Conservation (phyloP, 2,888 invertebrate genomes). For the Trichogramma dendrolimi region DNA sequence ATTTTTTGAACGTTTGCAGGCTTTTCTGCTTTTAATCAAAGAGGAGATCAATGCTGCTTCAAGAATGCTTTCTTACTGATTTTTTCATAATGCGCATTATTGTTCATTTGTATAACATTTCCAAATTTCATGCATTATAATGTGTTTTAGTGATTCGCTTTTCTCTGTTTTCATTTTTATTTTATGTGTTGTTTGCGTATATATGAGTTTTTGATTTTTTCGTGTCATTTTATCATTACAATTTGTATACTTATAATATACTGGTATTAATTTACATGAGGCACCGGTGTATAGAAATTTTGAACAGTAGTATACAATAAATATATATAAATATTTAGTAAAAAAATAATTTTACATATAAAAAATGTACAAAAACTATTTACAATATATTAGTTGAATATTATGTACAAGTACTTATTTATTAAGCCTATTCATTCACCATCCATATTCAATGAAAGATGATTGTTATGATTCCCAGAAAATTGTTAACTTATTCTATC, state of each 20-base stretch:
- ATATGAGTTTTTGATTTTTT: not conserved
- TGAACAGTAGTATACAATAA: not conserved
- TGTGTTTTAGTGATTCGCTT: not conserved
- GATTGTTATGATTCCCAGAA: too few species aligned
- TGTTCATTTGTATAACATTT: too few species aligned
- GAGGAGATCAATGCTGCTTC: not conserved
- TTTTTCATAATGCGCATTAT: too few species aligned
- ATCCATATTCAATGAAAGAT: too few species aligned
- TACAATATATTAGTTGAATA: constrained; percentile 5
- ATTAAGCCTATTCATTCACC: constrained; percentile 4
- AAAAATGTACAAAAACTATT: constrained; percentile 12
- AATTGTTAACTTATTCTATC: too few species aligned
- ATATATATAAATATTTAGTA: not conserved
- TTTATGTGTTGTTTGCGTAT: not conserved
- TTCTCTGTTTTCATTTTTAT: constrained; percentile 1
- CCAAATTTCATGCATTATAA: too few species aligned
- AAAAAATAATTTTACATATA: constrained; percentile 7
- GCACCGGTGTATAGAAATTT: constrained; percentile 15
- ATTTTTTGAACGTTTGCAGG: constrained; percentile 8
- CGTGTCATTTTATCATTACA: not conserved
- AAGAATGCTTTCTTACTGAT: not conserved
- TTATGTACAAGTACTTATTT: constrained; percentile 8
- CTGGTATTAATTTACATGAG: constrained; percentile 10
- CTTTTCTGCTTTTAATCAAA: constrained; percentile 3
- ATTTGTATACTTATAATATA: constrained; percentile 8